phyloP scores from a whole-genome alignment of 2,888 invertebrate genomes.

The Pammene fasciana region DNA sequence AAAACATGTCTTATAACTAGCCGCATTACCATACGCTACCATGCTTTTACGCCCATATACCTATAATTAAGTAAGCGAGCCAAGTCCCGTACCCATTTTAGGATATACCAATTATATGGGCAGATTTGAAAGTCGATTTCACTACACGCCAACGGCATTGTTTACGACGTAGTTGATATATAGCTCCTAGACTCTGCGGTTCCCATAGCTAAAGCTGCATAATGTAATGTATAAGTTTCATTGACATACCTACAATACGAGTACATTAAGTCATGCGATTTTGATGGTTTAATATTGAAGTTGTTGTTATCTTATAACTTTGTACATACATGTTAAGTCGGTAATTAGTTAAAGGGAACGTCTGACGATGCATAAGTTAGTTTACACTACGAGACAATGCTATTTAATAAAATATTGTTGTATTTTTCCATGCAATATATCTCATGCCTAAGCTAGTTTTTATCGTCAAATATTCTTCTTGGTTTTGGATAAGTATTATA shows the following conservation, averaged over 20 bases:
- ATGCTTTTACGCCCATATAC: slow-evolving; percentile 21
- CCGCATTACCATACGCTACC: slow-evolving; percentile 2
- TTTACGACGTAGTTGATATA: slow-evolving; percentile 60
- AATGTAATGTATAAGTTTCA: slow-evolving; percentile 54
- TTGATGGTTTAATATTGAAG: slow-evolving; percentile 26
- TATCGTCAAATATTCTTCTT: too few relatives aligned
- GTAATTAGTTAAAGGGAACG: too few relatives aligned
- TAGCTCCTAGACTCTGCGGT: slow-evolving; percentile 56
- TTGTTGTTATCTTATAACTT: slow-evolving; percentile 3
- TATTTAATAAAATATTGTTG: too few relatives aligned
- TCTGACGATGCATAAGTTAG: too few relatives aligned
- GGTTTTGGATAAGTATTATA: too few relatives aligned
- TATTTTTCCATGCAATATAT: too few relatives aligned
- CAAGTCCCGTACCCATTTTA: slow-evolving; percentile 55
- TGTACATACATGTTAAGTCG: too few relatives aligned
- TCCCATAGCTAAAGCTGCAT: slow-evolving; percentile 45
- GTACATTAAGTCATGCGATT: slow-evolving; percentile 53
- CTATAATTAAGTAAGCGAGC: slow-evolving; percentile 50
- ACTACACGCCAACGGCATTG: slow-evolving; percentile 53
- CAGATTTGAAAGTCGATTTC: slow-evolving; percentile 59
- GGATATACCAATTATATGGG: slow-evolving; percentile 61
- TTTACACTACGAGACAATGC: too few relatives aligned
- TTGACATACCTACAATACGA: slow-evolving; percentile 59
- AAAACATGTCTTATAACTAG: slow-evolving; percentile 25
- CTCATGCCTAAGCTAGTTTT: too few relatives aligned